Percentiles rank a stretch among this genome's conserved stretches.
phyloP scores from a whole-genome alignment of 1,140 invertebrate genomes.

The Penaeus chinensis region DNA sequence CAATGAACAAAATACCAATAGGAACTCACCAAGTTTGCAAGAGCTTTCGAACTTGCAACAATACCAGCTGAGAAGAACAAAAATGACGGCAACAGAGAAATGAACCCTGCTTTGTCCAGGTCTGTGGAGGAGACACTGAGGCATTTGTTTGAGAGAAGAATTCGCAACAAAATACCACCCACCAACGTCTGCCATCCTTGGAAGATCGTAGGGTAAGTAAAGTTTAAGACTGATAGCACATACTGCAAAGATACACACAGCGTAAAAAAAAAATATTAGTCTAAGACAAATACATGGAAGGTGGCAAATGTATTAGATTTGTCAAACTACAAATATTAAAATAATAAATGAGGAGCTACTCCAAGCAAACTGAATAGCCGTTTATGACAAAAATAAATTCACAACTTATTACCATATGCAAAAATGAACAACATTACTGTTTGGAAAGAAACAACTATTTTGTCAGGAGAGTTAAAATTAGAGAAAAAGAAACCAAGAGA shows the following conservation, averaged over 20 bases:
- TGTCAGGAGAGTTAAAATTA: too few species aligned
- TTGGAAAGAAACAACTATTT: not conserved
- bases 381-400: not conserved
- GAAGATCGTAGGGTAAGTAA: conserved; percentile 70
- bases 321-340: too few species aligned
- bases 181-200: conserved; percentile 71
- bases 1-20: not conserved
- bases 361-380: not conserved
- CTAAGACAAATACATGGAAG: not conserved
- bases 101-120: conserved; percentile 66
- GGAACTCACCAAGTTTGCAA: conserved; percentile 67
- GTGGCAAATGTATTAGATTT: not conserved
- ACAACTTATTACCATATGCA: too few species aligned
- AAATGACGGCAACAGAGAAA: conserved; percentile 66
- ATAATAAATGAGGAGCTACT: too few species aligned
- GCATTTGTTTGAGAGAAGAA: conserved; percentile 64
- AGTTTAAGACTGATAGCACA: conserved; percentile 69
- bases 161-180: conserved; percentile 67
- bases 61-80: conserved; percentile 65
- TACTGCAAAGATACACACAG: conserved; percentile 65
- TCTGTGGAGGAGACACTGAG: conserved; percentile 60
- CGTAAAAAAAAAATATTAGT: not conserved
- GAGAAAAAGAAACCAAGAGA: not conserved
- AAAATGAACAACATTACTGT: too few species aligned
- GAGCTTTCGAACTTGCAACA: conserved; percentile 68